Evolutionary conservation across 2,113 vertebrate genomes (phyloP).

Genomic region (Alligator mississippiensis): DNA sequence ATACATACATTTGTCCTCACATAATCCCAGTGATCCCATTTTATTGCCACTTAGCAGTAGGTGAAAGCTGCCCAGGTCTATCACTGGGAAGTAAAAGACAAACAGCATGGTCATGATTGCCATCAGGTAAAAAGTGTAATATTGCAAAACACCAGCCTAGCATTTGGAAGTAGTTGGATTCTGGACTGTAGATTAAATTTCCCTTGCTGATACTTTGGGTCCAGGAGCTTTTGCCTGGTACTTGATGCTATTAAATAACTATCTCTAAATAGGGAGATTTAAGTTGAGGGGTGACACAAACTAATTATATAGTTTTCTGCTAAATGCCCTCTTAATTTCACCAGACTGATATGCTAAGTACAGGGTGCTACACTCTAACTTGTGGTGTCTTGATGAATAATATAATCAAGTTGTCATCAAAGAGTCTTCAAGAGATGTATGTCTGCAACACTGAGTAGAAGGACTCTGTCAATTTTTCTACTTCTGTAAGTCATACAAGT

Average conservation of each 20-base stretch:
- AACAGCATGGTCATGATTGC: not conserved
- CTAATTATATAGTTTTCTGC: not conserved
- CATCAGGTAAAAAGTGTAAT: not conserved
- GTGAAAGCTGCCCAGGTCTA: not conserved
- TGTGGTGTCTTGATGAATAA: not conserved
- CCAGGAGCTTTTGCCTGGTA: not conserved
- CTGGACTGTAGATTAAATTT: not conserved
- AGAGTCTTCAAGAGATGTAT: not conserved
- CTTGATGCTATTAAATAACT: not conserved
- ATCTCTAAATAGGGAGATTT: not conserved
- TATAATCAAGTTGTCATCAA: constrained; percentile 18
- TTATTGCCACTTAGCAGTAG: not conserved
- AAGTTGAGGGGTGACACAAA: not conserved
- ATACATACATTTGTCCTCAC: not conserved
- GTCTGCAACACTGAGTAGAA: not conserved
- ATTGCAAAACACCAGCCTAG: not conserved
- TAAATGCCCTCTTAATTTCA: not conserved
- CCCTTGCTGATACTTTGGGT: not conserved
- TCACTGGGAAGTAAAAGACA: not conserved
- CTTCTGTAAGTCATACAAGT: not conserved
- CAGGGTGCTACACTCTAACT: not conserved
- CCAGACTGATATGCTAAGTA: not conserved
- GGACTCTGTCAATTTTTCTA: not conserved
- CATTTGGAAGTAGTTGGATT: not conserved
- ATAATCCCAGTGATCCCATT: not conserved